These are phyloP conservation scores for Phragmatobia fuliginosa DNA, from an alignment of 2,888 invertebrate species.

Conservation along the genomic window DNA sequence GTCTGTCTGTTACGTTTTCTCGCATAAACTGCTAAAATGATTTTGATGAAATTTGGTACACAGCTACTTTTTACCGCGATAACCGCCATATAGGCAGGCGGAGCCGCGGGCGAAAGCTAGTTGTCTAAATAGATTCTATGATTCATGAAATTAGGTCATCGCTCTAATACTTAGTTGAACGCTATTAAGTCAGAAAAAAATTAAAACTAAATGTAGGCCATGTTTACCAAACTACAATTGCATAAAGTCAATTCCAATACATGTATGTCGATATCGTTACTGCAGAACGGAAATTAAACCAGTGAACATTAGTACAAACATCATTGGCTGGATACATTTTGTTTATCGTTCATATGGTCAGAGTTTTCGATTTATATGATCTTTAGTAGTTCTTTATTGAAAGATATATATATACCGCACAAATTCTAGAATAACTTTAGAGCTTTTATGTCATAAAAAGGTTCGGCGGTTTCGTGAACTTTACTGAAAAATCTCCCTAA, in stretches of 20 bases:
- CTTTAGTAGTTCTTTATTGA: neutral
- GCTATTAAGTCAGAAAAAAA: neutral
- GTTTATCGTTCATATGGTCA: neutral
- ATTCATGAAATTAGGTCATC: neutral
- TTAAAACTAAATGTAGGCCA: neutral
- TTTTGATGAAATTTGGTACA: too few relatives aligned
- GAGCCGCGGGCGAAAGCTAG: too few relatives aligned
- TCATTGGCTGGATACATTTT: conserved; percentile 10
- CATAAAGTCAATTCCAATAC: neutral
- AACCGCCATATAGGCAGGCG: too few relatives aligned
- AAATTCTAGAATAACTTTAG: neutral
- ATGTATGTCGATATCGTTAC: conserved; percentile 11
- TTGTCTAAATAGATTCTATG: too few relatives aligned
- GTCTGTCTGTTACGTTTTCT: too few relatives aligned
- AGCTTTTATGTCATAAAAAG: too few relatives aligned
- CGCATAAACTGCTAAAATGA: too few relatives aligned
- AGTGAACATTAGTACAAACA: conserved; percentile 13
- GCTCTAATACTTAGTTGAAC: neutral
- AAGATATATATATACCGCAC: neutral
- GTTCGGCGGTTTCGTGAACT: too few relatives aligned
- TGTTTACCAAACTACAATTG: neutral
- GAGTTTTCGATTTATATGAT: neutral
- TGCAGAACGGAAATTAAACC: conserved; percentile 23
- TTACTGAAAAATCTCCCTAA: too few relatives aligned
- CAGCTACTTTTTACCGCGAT: too few relatives aligned